Conservation (phyloP, 2,113 vertebrate species). For the Sylvicapra grimmia region DNA sequence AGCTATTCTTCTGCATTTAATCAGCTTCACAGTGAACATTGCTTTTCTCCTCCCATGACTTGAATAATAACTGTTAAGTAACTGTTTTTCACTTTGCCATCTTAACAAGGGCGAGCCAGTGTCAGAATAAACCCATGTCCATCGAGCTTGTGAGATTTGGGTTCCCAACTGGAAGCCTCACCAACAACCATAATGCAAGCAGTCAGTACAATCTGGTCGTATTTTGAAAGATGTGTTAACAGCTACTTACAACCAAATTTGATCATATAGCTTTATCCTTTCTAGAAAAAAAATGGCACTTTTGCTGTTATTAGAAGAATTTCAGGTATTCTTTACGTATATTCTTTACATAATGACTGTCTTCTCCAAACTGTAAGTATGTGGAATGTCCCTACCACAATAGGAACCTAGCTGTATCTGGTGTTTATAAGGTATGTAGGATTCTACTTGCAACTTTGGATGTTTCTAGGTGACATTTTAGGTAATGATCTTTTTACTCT, state of each 20-base stretch:
- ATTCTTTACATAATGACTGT: neutral
- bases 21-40: neutral
- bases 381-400: neutral
- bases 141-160: neutral
- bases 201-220: neutral
- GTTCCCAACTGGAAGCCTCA: neutral
- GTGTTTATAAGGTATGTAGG: neutral
- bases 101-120: neutral
- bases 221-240: neutral
- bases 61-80: conserved; percentile 14
- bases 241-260: neutral
- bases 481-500: neutral
- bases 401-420: neutral
- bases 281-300: neutral
- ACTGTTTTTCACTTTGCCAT: neutral
- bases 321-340: neutral
- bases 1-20: conserved; percentile 23
- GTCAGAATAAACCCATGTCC: neutral
- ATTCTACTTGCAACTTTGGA: neutral
- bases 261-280: neutral
- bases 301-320: neutral
- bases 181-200: neutral
- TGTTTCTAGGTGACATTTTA: neutral
- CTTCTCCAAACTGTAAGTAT: neutral
- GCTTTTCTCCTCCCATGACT: neutral